A percentile compares a stretch with the other conserved stretches of the same genome.
These are phyloP conservation scores for Melanaphis sacchari DNA, from an alignment of 1,140 invertebrate genomes.

Conservation along the genomic window DNA sequence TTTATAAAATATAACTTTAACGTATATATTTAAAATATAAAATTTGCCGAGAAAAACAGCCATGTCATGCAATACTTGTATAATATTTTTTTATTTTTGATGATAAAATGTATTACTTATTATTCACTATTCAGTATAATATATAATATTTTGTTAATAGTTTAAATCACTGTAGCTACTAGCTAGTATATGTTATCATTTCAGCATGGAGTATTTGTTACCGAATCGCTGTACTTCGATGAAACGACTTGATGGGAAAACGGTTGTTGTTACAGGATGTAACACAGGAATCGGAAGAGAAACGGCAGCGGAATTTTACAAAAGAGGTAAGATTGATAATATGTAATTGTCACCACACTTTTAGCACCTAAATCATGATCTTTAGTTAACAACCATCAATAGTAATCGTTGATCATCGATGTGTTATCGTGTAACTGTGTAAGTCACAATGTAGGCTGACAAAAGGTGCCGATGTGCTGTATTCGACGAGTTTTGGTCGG, in stretches of 20 bases:
- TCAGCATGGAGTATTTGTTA: constrained; percentile 58
- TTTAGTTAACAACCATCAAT: no score
- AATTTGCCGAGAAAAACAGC: background rate
- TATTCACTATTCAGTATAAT: background rate
- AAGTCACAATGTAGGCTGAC: no score
- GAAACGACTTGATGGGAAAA: constrained; percentile 66
- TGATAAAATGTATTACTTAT: background rate
- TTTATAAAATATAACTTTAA: background rate
- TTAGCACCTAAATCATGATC: no score
- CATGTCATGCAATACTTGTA: no score
- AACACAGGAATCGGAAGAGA: constrained; percentile 71
- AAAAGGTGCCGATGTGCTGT: no score
- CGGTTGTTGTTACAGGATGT: constrained; percentile 69
- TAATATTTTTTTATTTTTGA: background rate
- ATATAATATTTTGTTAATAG: background rate
- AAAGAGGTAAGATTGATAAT: constrained; percentile 63
- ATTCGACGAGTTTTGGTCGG: no score
- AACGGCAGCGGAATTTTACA: constrained; percentile 68
- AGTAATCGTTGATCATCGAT: no score
- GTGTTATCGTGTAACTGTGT: no score
- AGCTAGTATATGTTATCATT: background rate
- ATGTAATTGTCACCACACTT: background rate
- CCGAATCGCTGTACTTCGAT: constrained; percentile 61
- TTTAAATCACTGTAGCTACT: background rate
- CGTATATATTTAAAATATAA: background rate